phyloP scores from a whole-genome alignment of 2,888 invertebrate genomes.

The Tipula helvola region DNA sequence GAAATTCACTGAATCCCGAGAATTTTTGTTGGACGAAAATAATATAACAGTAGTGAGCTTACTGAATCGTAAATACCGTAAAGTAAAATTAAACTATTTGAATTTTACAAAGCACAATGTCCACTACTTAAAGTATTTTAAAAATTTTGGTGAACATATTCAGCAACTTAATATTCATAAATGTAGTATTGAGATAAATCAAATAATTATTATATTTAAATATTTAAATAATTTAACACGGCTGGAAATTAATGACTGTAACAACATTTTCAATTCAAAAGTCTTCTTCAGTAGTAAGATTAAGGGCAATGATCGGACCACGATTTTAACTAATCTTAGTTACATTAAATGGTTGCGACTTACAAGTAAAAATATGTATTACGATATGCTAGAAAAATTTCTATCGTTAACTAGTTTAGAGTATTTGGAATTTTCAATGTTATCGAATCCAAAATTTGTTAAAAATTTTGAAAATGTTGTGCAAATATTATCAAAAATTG shows the following conservation, averaged over 20 bases:
- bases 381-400: background rate
- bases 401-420: background rate
- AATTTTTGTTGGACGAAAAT: background rate
- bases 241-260: background rate
- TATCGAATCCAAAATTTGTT: background rate
- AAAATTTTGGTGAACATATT: background rate
- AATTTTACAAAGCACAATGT: background rate
- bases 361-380: background rate
- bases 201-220: background rate
- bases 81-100: background rate
- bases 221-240: background rate
- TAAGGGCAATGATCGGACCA: background rate
- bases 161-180: background rate
- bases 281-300: background rate
- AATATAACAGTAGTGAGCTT: background rate
- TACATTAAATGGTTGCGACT: background rate
- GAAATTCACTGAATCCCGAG: background rate
- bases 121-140: background rate
- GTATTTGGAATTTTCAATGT: background rate
- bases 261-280: background rate
- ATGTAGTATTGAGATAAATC: background rate
- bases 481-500: background rate
- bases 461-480: background rate
- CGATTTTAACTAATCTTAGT: background rate
- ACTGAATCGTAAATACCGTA: background rate